Conservation (phyloP, 2,113 vertebrate species). For the Ia io region DNA sequence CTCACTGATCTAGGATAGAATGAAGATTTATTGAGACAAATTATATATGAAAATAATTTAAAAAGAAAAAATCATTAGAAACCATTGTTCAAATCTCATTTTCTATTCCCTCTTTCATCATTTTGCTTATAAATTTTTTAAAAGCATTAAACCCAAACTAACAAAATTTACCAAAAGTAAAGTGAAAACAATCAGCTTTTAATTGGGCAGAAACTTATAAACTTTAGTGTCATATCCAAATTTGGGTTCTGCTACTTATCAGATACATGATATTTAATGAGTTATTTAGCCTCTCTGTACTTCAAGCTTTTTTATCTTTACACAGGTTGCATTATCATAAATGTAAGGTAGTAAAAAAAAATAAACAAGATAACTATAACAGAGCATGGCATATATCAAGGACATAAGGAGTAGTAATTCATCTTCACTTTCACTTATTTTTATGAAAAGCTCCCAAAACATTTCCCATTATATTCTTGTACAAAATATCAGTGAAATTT, state of each 20-base stretch:
- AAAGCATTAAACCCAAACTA: neutral
- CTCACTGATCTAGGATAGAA: neutral
- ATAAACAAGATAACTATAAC: neutral
- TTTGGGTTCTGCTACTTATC: slow-evolving; percentile 12
- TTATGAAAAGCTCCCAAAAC: neutral
- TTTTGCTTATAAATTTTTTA: neutral
- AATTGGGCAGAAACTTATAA: neutral
- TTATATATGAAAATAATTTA: neutral
- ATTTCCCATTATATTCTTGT: neutral
- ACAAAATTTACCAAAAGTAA: neutral
- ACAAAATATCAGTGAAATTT: neutral
- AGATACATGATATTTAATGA: neutral
- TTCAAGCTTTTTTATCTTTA: neutral
- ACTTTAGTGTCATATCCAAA: neutral
- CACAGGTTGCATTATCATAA: neutral
- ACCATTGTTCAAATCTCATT: neutral
- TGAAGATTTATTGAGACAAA: neutral
- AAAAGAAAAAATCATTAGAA: neutral
- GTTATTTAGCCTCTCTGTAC: neutral
- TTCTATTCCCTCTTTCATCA: neutral
- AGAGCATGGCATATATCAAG: neutral
- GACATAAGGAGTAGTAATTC: neutral
- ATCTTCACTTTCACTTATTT: neutral
- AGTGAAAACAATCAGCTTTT: neutral
- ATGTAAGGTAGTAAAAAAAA: neutral